A percentile compares a stretch with the other conserved stretches of the same genome.
Evolutionary conservation across 2,113 vertebrate species (phyloP).

Genomic region (Salvelinus alpinus): DNA sequence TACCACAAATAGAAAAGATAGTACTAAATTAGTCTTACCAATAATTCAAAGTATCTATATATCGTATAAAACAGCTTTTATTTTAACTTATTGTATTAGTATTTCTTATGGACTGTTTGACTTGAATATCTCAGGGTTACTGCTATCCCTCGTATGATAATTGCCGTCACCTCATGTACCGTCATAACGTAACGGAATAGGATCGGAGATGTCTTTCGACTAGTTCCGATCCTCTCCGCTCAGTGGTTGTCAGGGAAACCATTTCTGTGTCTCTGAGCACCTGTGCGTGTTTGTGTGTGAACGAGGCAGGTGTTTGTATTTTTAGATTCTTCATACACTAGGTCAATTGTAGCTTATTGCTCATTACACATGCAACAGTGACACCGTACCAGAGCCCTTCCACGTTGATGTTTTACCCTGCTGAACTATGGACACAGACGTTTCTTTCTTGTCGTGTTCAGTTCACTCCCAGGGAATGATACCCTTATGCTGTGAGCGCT

Average conservation of each 20-base stretch:
- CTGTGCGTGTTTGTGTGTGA: conserved; percentile 9
- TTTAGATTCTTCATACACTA: neutral
- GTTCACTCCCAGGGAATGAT: neutral
- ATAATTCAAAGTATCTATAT: conserved; percentile 13
- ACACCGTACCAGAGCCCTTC: neutral
- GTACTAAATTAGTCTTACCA: conserved; percentile 29
- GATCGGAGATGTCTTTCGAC: too few relatives aligned
- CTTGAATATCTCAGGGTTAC: conserved; percentile 59
- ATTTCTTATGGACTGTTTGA: conserved; percentile 58
- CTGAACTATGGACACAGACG: neutral
- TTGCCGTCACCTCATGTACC: conserved; percentile 24
- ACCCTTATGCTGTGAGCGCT: neutral
- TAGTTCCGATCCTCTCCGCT: too few relatives aligned
- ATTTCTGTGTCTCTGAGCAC: conserved; percentile 5
- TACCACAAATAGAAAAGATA: neutral
- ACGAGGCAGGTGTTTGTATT: neutral
- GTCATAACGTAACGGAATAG: conserved; percentile 23
- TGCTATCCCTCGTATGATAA: conserved; percentile 44
- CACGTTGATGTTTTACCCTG: neutral
- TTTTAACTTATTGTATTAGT: conserved; percentile 30
- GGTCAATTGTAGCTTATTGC: neutral
- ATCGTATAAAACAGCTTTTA: neutral
- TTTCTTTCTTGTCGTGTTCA: neutral
- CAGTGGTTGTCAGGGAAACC: conserved; percentile 31
- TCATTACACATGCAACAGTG: neutral